Conservation (phyloP, 2,888 invertebrate species). For the Xestia xanthographa region DNA sequence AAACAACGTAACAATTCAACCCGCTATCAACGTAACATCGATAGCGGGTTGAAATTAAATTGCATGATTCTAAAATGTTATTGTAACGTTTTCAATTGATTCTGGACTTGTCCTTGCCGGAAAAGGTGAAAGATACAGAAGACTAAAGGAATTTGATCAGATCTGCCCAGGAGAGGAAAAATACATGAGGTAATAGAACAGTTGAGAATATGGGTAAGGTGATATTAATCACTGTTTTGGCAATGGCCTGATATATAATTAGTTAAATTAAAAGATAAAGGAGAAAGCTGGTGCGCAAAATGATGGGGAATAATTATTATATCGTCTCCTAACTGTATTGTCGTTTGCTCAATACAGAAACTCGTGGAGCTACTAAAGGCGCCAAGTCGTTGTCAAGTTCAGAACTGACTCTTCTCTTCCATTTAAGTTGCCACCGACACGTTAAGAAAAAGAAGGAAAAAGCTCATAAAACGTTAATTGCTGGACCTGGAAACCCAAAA, state of each 20-base stretch:
- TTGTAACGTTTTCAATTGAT: background rate
- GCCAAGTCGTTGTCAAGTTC: background rate
- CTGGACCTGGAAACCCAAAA: background rate
- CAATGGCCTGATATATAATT: background rate
- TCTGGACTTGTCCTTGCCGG: background rate
- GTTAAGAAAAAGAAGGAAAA: background rate
- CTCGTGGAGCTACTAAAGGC: background rate
- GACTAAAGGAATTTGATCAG: too few relatives aligned
- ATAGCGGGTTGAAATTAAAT: background rate
- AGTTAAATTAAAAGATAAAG: background rate
- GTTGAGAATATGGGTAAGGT: background rate
- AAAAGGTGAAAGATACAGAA: background rate
- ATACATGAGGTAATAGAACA: too few relatives aligned
- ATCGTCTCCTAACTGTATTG: background rate
- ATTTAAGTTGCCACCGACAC: background rate
- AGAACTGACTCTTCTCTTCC: background rate
- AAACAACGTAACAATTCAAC: background rate
- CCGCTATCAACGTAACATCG: background rate
- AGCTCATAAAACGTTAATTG: background rate
- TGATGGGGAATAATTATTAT: background rate
- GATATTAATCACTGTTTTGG: background rate
- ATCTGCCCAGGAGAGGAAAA: too few relatives aligned
- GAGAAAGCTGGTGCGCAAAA: background rate
- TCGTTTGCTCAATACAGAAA: background rate
- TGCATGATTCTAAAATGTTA: background rate